Base-by-base conservation (phyloP, 2,888 invertebrate genomes). In the Scotopteryx bipunctaria region DNA sequence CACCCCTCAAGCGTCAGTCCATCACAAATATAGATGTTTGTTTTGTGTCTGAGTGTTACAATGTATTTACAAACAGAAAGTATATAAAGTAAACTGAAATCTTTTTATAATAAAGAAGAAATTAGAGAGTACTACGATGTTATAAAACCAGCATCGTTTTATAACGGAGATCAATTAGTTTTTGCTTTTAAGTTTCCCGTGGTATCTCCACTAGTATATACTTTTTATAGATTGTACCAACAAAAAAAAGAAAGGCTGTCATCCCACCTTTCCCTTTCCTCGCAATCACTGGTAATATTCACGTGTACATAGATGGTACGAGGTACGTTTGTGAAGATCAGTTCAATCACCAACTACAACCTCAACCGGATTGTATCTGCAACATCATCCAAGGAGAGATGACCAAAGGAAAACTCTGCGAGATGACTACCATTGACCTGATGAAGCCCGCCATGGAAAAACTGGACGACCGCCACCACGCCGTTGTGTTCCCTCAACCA, bases 41-140 rank as follows among this genome's bases (percentile, higher is more conserved):
- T n/a, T n/a, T n/a, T n/a, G n/a, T n/a, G n/a, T n/a, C n/a, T n/a
- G n/a, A n/a, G n/a, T n/a, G n/a, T n/a, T n/a, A n/a, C n/a, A n/a
- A n/a, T n/a, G n/a, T n/a, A n/a, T n/a, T n/a, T n/a, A n/a, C n/a
- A n/a, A 2, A 11, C 59, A 31, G 19, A 19, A 8, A 15, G 15
- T 37, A 64, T 62, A 36, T 29, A 61, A 33, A 15, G n/a, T 32
- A 56, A 49, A 17, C 5, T 64, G n/a, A 41, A 5, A 31, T 35
- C 3, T 13, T 13, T 63, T n/a, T 63, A 64, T 50, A 16, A 36
- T 6, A 57, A 37, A 5, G 57, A 23, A 8, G 9, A 46, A 16
- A 1, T 59, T 17, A 56, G 64, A 42, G 60, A 61, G 36, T 61
- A 55, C 11, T 61, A 35, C 15, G 40, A 54, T 29, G 42, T 61